A percentile compares a stretch with the other conserved stretches of the same genome.
phyloP scores from a whole-genome alignment of 2,113 vertebrate genomes.

The Acrocephalus kingi region DNA sequence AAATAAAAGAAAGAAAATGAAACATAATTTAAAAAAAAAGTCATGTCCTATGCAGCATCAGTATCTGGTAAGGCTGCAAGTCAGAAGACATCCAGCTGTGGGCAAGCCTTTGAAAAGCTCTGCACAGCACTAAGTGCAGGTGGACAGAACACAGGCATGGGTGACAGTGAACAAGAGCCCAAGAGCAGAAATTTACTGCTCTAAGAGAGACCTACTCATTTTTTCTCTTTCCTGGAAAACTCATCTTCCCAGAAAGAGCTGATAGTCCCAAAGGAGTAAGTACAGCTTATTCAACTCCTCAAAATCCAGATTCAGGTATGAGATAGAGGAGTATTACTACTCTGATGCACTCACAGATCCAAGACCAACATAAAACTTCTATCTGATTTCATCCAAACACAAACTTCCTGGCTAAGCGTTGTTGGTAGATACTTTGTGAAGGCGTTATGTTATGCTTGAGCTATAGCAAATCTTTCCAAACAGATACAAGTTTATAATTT shows the following conservation, averaged over 20 bases:
- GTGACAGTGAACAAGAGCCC: neutral
- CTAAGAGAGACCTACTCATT: neutral
- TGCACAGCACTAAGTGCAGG: neutral
- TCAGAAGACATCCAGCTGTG: neutral
- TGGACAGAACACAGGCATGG: neutral
- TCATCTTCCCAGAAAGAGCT: neutral
- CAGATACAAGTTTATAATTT: neutral
- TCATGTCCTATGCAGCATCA: neutral
- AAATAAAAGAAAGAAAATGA: neutral
- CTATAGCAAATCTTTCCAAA: neutral
- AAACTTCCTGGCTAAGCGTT: accelerated
- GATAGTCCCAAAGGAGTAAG: neutral
- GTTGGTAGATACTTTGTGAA: neutral
- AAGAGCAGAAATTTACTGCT: neutral
- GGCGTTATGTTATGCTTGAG: neutral
- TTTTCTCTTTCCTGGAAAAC: neutral
- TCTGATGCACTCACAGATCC: neutral
- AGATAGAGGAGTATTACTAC: neutral
- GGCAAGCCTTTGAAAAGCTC: neutral
- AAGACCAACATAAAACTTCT: neutral
- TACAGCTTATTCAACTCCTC: neutral
- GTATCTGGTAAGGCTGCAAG: neutral
- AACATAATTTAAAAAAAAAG: neutral
- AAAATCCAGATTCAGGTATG: neutral
- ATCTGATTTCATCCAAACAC: neutral